phyloP scores from a whole-genome alignment of 2,113 vertebrate genomes.

The Corydoras maculifer region DNA sequence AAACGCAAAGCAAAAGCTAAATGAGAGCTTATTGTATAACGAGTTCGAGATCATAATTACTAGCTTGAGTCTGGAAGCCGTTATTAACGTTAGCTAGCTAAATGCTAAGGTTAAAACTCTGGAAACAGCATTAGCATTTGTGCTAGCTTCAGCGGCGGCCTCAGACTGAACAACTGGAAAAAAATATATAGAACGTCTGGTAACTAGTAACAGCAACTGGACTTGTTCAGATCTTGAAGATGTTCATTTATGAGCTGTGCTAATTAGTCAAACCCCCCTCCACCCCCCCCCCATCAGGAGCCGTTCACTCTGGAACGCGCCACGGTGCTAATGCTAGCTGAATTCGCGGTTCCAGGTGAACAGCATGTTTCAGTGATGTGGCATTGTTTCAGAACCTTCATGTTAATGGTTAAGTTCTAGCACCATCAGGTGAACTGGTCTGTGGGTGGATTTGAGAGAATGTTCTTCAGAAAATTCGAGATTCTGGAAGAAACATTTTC shows the following conservation, averaged over 20 bases:
- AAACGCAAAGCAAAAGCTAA: not conserved
- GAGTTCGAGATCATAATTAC: not conserved
- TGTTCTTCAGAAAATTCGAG: no score
- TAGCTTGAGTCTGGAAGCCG: not conserved
- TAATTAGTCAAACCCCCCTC: not conserved
- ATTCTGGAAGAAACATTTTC: no score
- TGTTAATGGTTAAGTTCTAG: not conserved
- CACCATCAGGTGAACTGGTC: no score
- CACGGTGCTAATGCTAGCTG: no score
- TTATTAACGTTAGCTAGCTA: not conserved
- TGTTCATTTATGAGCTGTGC: slow-evolving; percentile 7
- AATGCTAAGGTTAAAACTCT: not conserved
- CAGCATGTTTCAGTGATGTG: not conserved
- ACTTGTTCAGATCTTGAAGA: not conserved
- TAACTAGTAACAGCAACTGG: not conserved
- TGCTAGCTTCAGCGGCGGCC: not conserved
- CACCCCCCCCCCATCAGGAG: no score
- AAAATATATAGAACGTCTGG: not conserved
- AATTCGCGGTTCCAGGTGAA: not conserved
- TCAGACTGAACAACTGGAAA: slow-evolving; percentile 21
- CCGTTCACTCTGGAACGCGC: no score
- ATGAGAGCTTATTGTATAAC: not conserved
- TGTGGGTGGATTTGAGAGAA: no score
- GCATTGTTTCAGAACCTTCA: not conserved
- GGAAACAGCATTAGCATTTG: not conserved